Evolutionary conservation across 1,140 invertebrate species (phyloP), one percentile per base, ranked within the genome.

Genomic region (Temnothorax curvispinosus): DNA sequence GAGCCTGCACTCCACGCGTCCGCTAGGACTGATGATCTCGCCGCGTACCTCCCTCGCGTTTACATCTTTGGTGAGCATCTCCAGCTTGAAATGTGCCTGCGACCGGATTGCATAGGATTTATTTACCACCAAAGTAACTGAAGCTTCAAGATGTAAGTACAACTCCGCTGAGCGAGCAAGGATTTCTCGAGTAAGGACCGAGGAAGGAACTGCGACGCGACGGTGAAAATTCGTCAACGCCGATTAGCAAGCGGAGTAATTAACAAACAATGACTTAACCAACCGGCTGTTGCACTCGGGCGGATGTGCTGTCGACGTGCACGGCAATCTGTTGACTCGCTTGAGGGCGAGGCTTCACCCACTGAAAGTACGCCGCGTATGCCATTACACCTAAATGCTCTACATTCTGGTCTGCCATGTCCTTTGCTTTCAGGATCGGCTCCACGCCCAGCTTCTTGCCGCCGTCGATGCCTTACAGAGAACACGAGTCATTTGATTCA

Each of bases 341-440:
- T 58, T 97, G 97, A 15, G 97, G 97, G 67, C 98, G 96, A 86
- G 98, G 98, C 64, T 97, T 97, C 21, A 99, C 96, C 97, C 98
- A 98, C 90, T 98, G 98, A 95, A 98, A 98, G 93, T 98, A 96
- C 0, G 98, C 98, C 3, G 98, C 98, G 95, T 99, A 99, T 4
- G 98, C 98, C 99, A 99, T 99, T 86, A 99, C 98, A 7, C 98
- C 99, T 88, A 99, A 96, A 96, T 99, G 98, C 93, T 99, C 99
- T 2, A 99, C 98, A 93, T 99, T 98, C 71, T 97, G 97, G 94
- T 99, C 98, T 65, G 98, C 97, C 97, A 99, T 98, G 93, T 99
- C 99, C 94, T 98, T 98, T 6, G 99, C 97, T 90, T 98, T 97
- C 50, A 99, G 93, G 60, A 99, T 97, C 38, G 98, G 98, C 91